These are phyloP conservation scores for Epinephelus fuscoguttatus DNA, from an alignment of 2,113 vertebrate species.

Conservation along the genomic window DNA sequence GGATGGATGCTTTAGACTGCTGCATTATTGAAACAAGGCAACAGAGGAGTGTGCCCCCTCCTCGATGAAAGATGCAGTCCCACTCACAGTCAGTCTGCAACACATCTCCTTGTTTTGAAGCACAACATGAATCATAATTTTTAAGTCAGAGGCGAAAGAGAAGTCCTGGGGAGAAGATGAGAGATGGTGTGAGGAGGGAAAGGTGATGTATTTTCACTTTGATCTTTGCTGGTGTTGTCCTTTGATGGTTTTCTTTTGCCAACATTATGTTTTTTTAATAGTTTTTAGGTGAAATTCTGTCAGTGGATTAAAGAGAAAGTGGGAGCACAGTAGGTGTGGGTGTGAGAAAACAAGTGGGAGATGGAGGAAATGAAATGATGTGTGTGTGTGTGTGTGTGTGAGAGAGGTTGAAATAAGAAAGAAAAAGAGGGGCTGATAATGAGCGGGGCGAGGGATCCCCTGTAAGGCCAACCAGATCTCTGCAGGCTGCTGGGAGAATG, in stretches of 20 bases:
- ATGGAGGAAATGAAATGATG: neutral
- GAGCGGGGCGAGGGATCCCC: slow-evolving; percentile 22
- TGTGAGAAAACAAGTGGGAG: neutral
- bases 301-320: neutral
- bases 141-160: neutral
- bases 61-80: neutral
- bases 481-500: slow-evolving; percentile 44
- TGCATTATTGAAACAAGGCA: slow-evolving; percentile 59
- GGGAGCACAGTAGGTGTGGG: neutral
- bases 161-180: neutral
- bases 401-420: neutral
- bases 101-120: neutral
- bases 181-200: slow-evolving; percentile 1
- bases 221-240: neutral
- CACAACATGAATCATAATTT: slow-evolving; percentile 14
- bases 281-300: neutral
- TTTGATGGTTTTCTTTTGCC: slow-evolving; percentile 4
- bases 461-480: slow-evolving; percentile 38
- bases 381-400: neutral
- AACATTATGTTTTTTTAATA: neutral
- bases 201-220: slow-evolving; percentile 1
- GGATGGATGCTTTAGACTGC: slow-evolving; percentile 38
- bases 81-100: neutral
- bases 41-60: slow-evolving; percentile 3
- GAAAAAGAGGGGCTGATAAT: slow-evolving; percentile 15